phyloP scores from a whole-genome alignment of 2,797 vertebrate species.

The Sebastes diaconus region DNA sequence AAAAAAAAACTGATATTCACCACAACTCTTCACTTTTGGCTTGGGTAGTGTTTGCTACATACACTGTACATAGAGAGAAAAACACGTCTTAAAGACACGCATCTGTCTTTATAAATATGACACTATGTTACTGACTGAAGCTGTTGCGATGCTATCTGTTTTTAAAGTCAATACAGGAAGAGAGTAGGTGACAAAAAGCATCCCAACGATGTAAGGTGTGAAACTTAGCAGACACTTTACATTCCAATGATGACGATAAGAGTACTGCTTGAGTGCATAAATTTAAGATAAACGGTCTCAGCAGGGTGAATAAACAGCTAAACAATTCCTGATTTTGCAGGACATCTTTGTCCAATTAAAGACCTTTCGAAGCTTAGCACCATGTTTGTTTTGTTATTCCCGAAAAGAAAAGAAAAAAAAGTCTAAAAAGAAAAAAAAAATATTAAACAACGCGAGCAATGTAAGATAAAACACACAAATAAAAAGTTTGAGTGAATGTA shows the following conservation, averaged over 20 bases:
- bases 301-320: constrained; percentile 63
- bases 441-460: constrained; percentile 25
- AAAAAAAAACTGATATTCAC: constrained; percentile 64
- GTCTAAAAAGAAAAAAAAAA: constrained; percentile 39
- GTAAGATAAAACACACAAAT: constrained; percentile 58
- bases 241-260: neutral
- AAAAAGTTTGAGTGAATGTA: constrained; percentile 58
- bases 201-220: constrained; percentile 1
- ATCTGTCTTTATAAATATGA: constrained; percentile 56
- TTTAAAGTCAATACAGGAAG: constrained; percentile 19
- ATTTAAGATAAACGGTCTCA: constrained; percentile 44
- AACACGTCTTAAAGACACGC: constrained; percentile 39
- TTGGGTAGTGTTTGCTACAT: constrained; percentile 83
- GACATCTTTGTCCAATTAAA: constrained; percentile 53
- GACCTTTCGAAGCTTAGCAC: constrained; percentile 76
- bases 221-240: constrained; percentile 27
- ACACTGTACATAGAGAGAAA: constrained; percentile 62
- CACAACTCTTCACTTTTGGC: constrained; percentile 72
- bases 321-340: constrained; percentile 64
- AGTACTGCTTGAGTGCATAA: constrained; percentile 55
- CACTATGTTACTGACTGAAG: constrained; percentile 46
- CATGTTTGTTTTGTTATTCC: constrained; percentile 65
- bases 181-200: constrained; percentile 1
- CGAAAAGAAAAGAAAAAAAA: constrained; percentile 7
- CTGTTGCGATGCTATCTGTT: constrained; percentile 14